Percentiles rank a stretch among this genome's conserved stretches.
phyloP scores from a whole-genome alignment of 2,113 vertebrate species.

The Hyperopisus bebe region DNA sequence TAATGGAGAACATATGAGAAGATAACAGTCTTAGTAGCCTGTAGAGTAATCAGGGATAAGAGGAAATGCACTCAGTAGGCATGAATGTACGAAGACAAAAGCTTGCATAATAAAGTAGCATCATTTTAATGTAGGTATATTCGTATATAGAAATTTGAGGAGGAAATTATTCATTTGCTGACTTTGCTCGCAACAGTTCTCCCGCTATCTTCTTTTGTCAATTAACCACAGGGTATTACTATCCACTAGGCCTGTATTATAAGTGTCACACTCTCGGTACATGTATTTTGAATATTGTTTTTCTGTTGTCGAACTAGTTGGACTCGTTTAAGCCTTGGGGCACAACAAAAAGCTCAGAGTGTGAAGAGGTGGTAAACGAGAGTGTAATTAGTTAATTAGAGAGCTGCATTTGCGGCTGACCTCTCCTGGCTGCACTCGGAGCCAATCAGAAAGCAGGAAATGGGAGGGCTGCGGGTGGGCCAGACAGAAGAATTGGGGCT shows the following conservation, averaged over 20 bases:
- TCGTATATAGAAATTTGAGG: not conserved
- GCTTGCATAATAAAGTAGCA: not conserved
- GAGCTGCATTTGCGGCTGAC: slow-evolving; percentile 22
- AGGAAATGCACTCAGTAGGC: not conserved
- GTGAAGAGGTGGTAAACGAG: slow-evolving; percentile 26
- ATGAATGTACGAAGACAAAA: not conserved
- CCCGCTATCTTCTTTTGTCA: not conserved
- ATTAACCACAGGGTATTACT: not conserved
- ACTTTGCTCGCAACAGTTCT: not conserved
- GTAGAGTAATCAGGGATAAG: not conserved
- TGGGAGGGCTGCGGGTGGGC: slow-evolving; percentile 1
- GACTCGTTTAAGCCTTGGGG: not conserved
- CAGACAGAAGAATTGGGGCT: slow-evolving; percentile 24
- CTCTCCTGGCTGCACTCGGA: slow-evolving; percentile 23
- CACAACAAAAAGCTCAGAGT: not conserved
- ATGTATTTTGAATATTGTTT: not conserved
- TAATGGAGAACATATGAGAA: not conserved
- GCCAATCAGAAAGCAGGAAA: slow-evolving; percentile 54
- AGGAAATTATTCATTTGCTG: not conserved
- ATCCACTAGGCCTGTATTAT: not conserved
- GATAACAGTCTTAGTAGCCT: not conserved
- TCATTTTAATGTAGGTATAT: not conserved
- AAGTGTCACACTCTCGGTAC: not conserved
- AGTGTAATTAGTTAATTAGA: slow-evolving; percentile 44
- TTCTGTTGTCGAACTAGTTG: not conserved